Evolutionary conservation across 2,113 vertebrate genomes (phyloP).

Genomic region (Callipepla squamata): DNA sequence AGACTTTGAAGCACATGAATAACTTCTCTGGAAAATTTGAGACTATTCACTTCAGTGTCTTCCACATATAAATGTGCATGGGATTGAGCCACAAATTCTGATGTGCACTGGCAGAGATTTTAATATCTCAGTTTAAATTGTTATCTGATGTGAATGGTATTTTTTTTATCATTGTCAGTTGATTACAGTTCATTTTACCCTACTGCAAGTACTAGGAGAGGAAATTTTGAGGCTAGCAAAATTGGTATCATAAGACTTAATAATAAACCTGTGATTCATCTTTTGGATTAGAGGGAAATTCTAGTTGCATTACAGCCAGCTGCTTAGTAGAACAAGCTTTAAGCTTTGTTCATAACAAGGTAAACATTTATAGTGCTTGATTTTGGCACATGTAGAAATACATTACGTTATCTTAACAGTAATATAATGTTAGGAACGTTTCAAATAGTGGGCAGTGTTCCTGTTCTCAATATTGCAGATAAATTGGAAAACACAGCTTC

Average conservation of each 20-base stretch:
- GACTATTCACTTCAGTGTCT: neutral
- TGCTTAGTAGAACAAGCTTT: neutral
- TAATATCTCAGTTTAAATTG: slow-evolving; percentile 17
- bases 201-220: neutral
- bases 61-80: neutral
- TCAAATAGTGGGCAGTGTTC: neutral
- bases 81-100: neutral
- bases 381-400: neutral
- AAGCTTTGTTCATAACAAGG: neutral
- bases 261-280: slow-evolving; percentile 44
- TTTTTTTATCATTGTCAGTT: neutral
- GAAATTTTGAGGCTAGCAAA: slow-evolving; percentile 19
- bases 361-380: neutral
- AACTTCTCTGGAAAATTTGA: neutral
- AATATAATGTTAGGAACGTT: neutral
- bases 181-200: slow-evolving; percentile 27
- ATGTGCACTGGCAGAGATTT: neutral
- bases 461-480: rapidly evolving
- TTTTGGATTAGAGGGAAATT: neutral
- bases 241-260: slow-evolving; percentile 18
- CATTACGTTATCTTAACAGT: neutral
- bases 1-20: neutral
- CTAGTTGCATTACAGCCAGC: neutral
- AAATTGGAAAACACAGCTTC: neutral
- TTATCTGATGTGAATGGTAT: slow-evolving; percentile 1